Conservation (phyloP, 1,140 invertebrate species). For the Ceratina calcarata region DNA sequence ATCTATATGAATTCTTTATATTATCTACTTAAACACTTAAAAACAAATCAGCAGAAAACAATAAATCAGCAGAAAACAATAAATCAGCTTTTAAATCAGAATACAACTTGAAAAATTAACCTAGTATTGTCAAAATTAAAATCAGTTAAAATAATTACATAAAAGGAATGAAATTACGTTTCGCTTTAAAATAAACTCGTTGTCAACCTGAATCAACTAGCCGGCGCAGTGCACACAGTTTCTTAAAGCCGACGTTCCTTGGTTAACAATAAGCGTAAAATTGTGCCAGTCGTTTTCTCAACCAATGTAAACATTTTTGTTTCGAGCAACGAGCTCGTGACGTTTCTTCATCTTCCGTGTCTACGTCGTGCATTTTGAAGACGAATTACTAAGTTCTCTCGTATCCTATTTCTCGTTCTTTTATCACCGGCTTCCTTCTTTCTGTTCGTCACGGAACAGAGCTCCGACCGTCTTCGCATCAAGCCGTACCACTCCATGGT, state of each 20-base stretch:
- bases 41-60: no score
- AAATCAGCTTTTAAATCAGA: no score
- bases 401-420: background rate
- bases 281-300: background rate
- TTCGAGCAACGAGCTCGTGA: background rate
- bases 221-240: background rate
- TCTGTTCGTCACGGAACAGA: constrained; percentile 2
- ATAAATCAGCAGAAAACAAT: no score
- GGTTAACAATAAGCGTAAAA: background rate
- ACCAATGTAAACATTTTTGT: background rate
- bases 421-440: background rate
- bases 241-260: background rate
- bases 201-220: background rate
- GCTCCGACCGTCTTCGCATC: constrained; percentile 37
- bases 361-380: background rate
- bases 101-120: no score
- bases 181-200: background rate
- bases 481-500: background rate
- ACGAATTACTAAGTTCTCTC: no score
- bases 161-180: no score
- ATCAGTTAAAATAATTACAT: no score
- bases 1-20: no score
- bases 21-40: no score
- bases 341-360: background rate
- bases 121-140: no score